Base-by-base conservation (phyloP, 2,113 vertebrate species). In the Atractosteus spatula region DNA sequence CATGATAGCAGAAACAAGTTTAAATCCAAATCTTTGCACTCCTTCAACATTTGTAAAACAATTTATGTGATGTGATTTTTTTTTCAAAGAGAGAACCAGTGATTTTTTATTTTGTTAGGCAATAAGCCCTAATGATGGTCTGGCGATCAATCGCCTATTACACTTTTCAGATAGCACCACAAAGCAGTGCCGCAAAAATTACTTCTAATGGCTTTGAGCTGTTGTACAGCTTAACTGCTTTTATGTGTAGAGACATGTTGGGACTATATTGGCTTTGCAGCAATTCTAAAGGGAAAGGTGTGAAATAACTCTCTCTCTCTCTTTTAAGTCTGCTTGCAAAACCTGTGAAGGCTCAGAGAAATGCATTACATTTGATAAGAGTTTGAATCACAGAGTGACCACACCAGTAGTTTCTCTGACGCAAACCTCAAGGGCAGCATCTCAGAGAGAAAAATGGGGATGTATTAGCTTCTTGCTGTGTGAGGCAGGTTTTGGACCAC, bases 171-270 rank as follows among this genome's bases (percentile, higher is more conserved):
- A 59, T n/a, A 13, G 56, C n/a, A 4, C 56, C 47, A 51, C 47
- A 51, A 7, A n/a, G 11, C 11, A n/a, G 11, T 8, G n/a, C 56
- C 0, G 57, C 57, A 59, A 29, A 29, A 41, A 41, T 41, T 8
- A 68, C 47, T 54, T 68, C 17, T 45, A 68, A 47, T 68, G 11
- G 51, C 66, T 68, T 17, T 54, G 10, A 17, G 14, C 12, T 59
- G 3, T 16, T 59, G 12, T 68, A 16, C 66, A 55, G 17, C 16
- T 55, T 41, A 55, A 68, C 16, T 54, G 54, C 3, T 4, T 6
- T 17, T 29, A 54, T 17, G 2, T 51, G 44, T 7, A 68, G 45
- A 47, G 45, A 41, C n/a, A 68, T 55, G 47, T 8, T 41, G 2
- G 51, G 16, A 2, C 43, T 66, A 16, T 6, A 47, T 54, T 54